Conservation (phyloP, 2,888 invertebrate species). For the Chloroclysta siterata region DNA sequence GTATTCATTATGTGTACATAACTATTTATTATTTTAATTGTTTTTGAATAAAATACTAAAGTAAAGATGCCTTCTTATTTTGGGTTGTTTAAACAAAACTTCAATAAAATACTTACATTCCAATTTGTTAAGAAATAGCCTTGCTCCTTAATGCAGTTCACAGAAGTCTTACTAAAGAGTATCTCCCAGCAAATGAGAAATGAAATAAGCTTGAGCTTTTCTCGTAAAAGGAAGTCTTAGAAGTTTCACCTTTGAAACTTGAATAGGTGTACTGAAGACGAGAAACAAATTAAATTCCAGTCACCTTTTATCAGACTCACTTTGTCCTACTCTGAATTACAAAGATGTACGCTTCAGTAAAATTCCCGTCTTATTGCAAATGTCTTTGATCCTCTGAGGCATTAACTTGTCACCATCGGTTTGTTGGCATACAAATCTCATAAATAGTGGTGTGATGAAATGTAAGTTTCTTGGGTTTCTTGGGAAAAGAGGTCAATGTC, state of each 20-base stretch:
- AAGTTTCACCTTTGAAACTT: constrained; percentile 38
- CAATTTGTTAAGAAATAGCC: too few relatives aligned
- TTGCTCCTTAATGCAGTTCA: not conserved
- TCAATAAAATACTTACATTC: too few relatives aligned
- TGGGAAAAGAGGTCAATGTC: constrained; percentile 69
- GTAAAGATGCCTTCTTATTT: not conserved
- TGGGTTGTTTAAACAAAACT: too few relatives aligned
- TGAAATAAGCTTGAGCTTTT: constrained; percentile 31
- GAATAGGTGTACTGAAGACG: constrained; percentile 30
- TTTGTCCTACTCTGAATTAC: constrained; percentile 16
- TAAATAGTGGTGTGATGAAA: constrained; percentile 48
- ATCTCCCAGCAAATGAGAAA: constrained; percentile 32
- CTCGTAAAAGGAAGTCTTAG: constrained; percentile 27
- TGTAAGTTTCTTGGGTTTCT: constrained; percentile 55
- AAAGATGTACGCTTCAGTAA: constrained; percentile 18
- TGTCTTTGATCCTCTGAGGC: constrained; percentile 20
- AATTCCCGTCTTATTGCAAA: constrained; percentile 24
- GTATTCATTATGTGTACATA: constrained; percentile 23
- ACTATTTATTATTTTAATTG: constrained; percentile 24
- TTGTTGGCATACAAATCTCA: constrained; percentile 33
- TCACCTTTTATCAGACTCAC: constrained; percentile 23
- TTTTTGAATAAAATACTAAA: constrained; percentile 22
- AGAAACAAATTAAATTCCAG: constrained; percentile 36
- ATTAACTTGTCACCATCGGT: constrained; percentile 19
- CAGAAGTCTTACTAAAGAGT: constrained; percentile 23